Percentiles rank a stretch among this genome's conserved stretches.
These are phyloP conservation scores for Myoxocephalus aenaeus DNA, from an alignment of 2,797 vertebrate species.

Conservation along the genomic window DNA sequence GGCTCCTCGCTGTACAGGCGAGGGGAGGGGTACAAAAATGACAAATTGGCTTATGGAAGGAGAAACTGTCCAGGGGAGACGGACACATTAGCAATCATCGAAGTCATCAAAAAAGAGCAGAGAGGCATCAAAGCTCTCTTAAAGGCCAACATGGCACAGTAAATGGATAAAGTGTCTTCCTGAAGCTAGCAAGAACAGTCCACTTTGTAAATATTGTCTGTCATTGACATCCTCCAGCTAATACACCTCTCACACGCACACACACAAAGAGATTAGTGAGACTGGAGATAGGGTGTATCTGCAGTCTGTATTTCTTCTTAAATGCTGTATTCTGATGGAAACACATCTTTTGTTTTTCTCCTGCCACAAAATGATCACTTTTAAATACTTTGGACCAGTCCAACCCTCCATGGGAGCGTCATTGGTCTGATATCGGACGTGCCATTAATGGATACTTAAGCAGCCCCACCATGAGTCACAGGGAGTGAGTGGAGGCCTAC, in stretches of 20 bases:
- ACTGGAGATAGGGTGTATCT: not conserved
- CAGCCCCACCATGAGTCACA: constrained; percentile 48
- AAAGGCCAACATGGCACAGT: constrained; percentile 16
- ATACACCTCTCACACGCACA: constrained; percentile 37
- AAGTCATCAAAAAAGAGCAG: constrained; percentile 52
- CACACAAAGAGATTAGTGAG: constrained; percentile 1
- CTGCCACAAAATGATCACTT: constrained; percentile 1
- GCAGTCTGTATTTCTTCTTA: not conserved
- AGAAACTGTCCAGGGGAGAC: constrained; percentile 55
- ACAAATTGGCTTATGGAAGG: constrained; percentile 69
- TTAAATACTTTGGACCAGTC: constrained; percentile 11
- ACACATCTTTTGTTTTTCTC: not conserved
- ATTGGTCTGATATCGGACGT: constrained; percentile 35
- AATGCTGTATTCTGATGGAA: constrained; percentile 13
- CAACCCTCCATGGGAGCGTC: constrained; percentile 2
- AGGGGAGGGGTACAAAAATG: not conserved
- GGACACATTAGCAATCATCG: constrained; percentile 58
- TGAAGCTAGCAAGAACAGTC: constrained; percentile 21
- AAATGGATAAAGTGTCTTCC: constrained; percentile 28
- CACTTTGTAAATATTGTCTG: constrained; percentile 38
- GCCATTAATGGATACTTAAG: constrained; percentile 48
- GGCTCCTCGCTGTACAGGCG: constrained; percentile 55
- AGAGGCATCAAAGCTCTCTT: constrained; percentile 36
- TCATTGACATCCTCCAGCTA: constrained; percentile 50
- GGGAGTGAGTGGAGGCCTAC: constrained; percentile 37